phyloP scores from a whole-genome alignment of 2,797 vertebrate species.

The Rallus crepitans region DNA sequence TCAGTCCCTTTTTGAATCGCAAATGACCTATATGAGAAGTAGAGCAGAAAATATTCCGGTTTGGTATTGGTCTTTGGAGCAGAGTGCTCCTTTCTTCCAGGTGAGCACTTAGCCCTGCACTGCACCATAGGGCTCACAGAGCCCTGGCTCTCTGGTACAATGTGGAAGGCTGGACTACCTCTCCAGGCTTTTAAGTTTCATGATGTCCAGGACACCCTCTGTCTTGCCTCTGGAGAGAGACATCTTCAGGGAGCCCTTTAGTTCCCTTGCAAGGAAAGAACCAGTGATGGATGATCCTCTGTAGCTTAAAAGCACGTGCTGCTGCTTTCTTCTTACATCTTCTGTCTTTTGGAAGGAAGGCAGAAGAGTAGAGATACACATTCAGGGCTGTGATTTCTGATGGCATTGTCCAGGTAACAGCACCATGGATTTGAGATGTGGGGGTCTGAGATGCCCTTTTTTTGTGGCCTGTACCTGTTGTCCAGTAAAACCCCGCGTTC shows the following conservation, averaged over 20 bases:
- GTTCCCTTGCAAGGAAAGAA: not conserved
- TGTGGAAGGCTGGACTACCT: not conserved
- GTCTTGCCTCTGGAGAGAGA: not conserved
- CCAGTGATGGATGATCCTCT: not conserved
- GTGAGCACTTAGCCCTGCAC: not conserved
- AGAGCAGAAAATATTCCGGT: slow-evolving; percentile 16
- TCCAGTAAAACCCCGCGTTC: fast-evolving
- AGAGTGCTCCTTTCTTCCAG: not conserved
- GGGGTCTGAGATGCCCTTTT: not conserved
- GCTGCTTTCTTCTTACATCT: not conserved
- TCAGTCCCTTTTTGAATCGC: slow-evolving; percentile 21
- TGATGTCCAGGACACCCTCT: not conserved
- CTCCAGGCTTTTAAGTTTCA: not conserved
- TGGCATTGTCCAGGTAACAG: not conserved
- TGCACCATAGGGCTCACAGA: fast-evolving
- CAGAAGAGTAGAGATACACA: not conserved
- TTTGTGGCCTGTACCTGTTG: not conserved
- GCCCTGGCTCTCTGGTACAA: fast-evolving
- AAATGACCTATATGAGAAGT: slow-evolving; percentile 69
- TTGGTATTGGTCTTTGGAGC: slow-evolving; percentile 27
- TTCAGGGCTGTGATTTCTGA: not conserved
- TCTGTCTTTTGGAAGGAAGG: not conserved
- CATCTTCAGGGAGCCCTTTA: not conserved
- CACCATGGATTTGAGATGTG: not conserved
- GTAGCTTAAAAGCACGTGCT: not conserved